Conservation (phyloP, 2,797 vertebrate genomes). For the Anniella stebbinsi region DNA sequence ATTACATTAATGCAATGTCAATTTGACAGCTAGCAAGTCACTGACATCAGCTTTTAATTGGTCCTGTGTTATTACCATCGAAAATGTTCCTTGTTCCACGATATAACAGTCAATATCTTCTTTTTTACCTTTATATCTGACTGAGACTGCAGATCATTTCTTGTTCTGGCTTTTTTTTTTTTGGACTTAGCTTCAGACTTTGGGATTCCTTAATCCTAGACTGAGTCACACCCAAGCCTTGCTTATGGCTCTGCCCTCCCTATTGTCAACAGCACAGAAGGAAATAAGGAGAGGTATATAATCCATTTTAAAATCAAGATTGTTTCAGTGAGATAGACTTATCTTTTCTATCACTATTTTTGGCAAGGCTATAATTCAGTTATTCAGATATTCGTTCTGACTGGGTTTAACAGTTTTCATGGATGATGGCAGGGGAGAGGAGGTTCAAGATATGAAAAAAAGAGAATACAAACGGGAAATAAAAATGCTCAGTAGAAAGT, state of each 20-base stretch:
- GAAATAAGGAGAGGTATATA: not conserved
- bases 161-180: not conserved
- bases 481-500: not conserved
- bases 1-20: not conserved
- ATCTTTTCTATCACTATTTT: conserved; percentile 15
- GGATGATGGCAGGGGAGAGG: not conserved
- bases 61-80: not conserved
- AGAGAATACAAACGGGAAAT: not conserved
- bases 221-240: not conserved
- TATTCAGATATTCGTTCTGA: not conserved
- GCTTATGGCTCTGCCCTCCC: not conserved
- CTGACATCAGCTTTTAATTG: conserved; percentile 1
- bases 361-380: conserved; percentile 5
- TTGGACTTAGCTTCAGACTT: conserved; percentile 5
- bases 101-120: conserved; percentile 2
- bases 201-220: not conserved
- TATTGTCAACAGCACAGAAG: not conserved
- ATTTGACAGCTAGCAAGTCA: not conserved
- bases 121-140: not conserved
- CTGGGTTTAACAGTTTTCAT: conserved; percentile 1
- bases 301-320: conserved; percentile 20
- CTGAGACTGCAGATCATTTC: not conserved
- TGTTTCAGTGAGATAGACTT: not conserved
- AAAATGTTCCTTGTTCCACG: not conserved
- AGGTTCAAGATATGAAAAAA: not conserved